These are phyloP conservation scores for Scleropages formosus DNA, from an alignment of 2,797 vertebrate species.

Conservation along the genomic window DNA sequence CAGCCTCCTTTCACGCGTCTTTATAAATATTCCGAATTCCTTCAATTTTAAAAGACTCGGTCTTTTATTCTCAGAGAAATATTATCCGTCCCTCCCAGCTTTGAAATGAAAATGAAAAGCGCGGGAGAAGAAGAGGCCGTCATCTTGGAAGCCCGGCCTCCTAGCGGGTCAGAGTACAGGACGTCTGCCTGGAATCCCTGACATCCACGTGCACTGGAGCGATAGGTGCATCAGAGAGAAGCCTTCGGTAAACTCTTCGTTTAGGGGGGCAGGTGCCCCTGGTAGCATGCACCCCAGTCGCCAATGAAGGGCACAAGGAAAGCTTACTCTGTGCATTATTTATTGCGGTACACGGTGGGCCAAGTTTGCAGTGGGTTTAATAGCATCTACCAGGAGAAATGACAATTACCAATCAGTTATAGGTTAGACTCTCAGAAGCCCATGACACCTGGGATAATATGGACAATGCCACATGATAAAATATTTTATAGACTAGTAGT, in stretches of 20 bases:
- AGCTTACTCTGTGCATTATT: too few species aligned
- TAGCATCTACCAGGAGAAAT: too few species aligned
- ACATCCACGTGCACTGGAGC: conserved; percentile 61
- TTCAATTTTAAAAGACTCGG: conserved; percentile 45
- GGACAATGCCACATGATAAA: too few species aligned
- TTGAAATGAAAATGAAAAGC: conserved; percentile 35
- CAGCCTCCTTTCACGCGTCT: conserved; percentile 35
- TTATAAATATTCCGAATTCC: conserved; percentile 30
- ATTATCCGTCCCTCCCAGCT: conserved; percentile 41
- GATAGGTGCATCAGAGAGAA: conserved; percentile 64
- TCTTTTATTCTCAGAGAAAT: conserved; percentile 45
- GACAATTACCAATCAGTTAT: too few species aligned
- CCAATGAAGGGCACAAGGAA: not conserved
- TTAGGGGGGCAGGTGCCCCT: not conserved
- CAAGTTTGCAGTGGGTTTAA: too few species aligned
- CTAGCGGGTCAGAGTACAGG: conserved; percentile 11
- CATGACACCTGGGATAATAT: too few species aligned
- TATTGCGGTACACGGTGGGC: too few species aligned
- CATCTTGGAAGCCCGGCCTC: conserved; percentile 9
- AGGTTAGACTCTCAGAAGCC: too few species aligned
- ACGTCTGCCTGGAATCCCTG: conserved; percentile 44
- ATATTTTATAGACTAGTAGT: too few species aligned
- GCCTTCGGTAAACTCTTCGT: conserved; percentile 28
- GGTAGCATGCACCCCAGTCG: not conserved
- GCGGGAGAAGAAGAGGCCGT: not conserved